phyloP scores from a whole-genome alignment of 2,888 invertebrate genomes.

The Physocephala rufipes region DNA sequence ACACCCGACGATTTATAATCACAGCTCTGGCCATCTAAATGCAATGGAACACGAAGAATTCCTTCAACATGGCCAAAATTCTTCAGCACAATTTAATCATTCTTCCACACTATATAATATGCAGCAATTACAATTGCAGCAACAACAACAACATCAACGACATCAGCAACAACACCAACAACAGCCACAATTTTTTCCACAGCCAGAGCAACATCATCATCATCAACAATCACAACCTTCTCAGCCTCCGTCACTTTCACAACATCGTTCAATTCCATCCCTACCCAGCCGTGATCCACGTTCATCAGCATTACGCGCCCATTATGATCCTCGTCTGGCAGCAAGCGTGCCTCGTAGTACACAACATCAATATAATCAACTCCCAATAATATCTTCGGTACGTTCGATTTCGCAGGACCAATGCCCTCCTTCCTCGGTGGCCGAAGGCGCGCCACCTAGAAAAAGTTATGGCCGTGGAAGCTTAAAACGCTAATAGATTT shows the following conservation, averaged over 20 bases:
- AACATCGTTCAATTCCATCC: background rate
- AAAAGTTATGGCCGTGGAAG: slow-evolving; percentile 44
- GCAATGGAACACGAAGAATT: background rate
- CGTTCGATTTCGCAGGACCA: slow-evolving; percentile 15
- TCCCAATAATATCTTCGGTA: too few species aligned
- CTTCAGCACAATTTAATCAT: background rate
- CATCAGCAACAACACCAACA: background rate
- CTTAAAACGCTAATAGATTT: slow-evolving; percentile 36
- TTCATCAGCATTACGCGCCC: background rate
- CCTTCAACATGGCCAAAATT: background rate
- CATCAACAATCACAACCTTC: background rate
- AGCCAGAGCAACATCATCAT: background rate
- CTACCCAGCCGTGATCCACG: background rate
- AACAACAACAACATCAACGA: background rate
- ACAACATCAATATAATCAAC: too few species aligned
- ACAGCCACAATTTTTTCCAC: too few species aligned
- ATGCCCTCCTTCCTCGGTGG: background rate
- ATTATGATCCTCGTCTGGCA: slow-evolving; percentile 6
- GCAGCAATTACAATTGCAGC: background rate
- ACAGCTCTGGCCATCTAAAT: background rate
- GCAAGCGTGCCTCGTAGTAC: background rate
- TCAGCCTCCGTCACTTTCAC: background rate
- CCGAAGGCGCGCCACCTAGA: background rate
- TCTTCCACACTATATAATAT: background rate
- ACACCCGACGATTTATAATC: background rate